Conservation (phyloP, 2,888 invertebrate species). For the Rosalia funebris region DNA sequence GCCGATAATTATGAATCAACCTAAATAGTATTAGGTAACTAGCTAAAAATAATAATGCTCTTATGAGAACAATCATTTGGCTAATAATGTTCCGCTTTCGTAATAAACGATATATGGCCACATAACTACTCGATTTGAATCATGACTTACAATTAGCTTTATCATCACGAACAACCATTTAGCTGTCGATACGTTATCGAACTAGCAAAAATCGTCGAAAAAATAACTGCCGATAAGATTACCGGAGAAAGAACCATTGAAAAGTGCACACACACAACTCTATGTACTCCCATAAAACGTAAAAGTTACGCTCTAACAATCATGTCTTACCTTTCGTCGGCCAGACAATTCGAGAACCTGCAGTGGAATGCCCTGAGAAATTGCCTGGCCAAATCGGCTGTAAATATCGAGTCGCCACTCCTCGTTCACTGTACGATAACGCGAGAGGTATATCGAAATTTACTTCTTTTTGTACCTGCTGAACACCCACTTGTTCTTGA, state of each 20-base stretch:
- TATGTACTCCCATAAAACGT: conserved; percentile 29
- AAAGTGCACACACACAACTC: conserved; percentile 7
- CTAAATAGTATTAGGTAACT: too few relatives aligned
- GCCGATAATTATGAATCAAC: too few relatives aligned
- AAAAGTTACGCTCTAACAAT: conserved; percentile 45
- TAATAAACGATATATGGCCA: too few relatives aligned
- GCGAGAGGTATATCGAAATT: conserved; percentile 40
- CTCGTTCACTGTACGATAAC: conserved; percentile 2
- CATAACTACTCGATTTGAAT: too few relatives aligned
- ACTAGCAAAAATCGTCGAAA: background rate
- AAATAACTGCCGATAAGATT: conserved; percentile 2
- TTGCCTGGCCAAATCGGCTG: conserved; percentile 53
- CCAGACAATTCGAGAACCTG: conserved; percentile 36
- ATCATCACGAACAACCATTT: conserved; percentile 1
- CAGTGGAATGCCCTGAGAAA: conserved; percentile 57
- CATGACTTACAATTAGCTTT: background rate
- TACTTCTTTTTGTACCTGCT: conserved; percentile 49
- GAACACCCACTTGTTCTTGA: conserved; percentile 51
- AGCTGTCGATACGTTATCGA: background rate
- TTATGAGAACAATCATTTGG: too few relatives aligned
- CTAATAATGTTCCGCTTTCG: too few relatives aligned
- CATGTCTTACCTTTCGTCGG: conserved; percentile 46
- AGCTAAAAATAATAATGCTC: too few relatives aligned
- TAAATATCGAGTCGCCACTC: conserved; percentile 50
- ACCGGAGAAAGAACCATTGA: background rate